Base-by-base conservation (phyloP, 2,888 invertebrate genomes). In the Nephrotoma guestfalica region DNA sequence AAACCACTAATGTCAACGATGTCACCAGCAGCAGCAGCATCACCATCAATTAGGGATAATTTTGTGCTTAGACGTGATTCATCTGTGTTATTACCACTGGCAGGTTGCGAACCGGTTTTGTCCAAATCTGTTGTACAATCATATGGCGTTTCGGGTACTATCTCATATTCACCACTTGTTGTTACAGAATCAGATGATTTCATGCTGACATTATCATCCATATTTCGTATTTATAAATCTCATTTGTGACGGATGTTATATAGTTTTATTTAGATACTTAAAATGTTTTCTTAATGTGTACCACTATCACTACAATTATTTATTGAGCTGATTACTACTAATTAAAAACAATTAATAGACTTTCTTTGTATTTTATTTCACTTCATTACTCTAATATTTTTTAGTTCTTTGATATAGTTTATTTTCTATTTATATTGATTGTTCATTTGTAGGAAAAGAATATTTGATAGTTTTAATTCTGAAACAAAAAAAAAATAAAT, bases 121-220 rank as follows among this genome's bases (percentile, higher is more conserved):
- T 40, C 85, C 41, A 57, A 41, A 11, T 47, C 86, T 85, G 15
- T 57, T 86, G 87, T 13, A 88, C 86, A 85, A 85, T 86, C 87
- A 9, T 84, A 47, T 13, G 90, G 92, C 87, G 92, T 92, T 84
- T 93, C 93, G 88, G 93, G 93, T 87, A 95, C 93, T 89, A 95
- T 93, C 90, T 95, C 95, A 91, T 94, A 95, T 90, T 95, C 95
- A 88, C 95, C 95, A 89, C 94, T 94, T 87, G 94, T 94, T 87
- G 93, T 93, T 89, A 94, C 92, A 87, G 95, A 95, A 91, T 95
- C 95, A 89, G 93, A 93, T 87, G 95, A 95, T 91, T 94, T 94
- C 45, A 93, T 93, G 89, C 94, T 94, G 89, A 94, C 91, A 91
- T 93, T 93, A 92, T 94, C 94, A 92, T 94, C 94, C 94, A 94